Evolutionary conservation across 2,113 vertebrate species (phyloP).

Genomic region (Heterotis niloticus): DNA sequence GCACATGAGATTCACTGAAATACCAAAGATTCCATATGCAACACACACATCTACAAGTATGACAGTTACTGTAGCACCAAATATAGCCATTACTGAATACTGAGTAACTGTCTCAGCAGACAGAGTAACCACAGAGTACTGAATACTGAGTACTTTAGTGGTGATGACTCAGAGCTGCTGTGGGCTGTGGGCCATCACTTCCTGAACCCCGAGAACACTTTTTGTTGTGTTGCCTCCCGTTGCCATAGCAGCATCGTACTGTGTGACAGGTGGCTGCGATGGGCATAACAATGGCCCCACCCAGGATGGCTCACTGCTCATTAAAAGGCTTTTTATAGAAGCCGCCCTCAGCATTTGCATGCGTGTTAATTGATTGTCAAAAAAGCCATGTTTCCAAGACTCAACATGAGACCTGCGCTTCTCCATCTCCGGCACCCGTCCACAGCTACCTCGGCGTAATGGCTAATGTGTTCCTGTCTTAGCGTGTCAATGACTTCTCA

Average conservation of each 20-base stretch:
- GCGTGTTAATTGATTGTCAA: background rate
- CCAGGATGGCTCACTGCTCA: background rate
- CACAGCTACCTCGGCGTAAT: too few relatives aligned
- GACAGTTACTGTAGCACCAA: too few relatives aligned
- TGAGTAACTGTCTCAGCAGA: too few relatives aligned
- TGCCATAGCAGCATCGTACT: conserved; percentile 3
- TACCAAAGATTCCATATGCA: too few relatives aligned
- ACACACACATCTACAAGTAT: too few relatives aligned
- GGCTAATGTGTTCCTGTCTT: too few relatives aligned
- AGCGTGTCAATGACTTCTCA: too few relatives aligned
- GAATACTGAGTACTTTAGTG: background rate
- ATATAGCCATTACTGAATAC: too few relatives aligned
- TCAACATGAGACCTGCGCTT: background rate
- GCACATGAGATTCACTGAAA: too few relatives aligned
- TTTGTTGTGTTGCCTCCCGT: background rate
- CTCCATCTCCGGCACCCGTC: too few relatives aligned
- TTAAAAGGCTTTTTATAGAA: conserved; percentile 21
- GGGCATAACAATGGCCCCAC: background rate
- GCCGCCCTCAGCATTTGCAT: conserved; percentile 11
- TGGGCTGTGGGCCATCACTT: background rate
- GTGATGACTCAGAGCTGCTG: background rate
- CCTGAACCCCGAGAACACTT: background rate
- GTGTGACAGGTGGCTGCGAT: conserved; percentile 16
- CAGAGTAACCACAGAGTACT: background rate
- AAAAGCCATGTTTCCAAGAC: background rate